phyloP scores from a whole-genome alignment of 2,113 vertebrate species.

The Ptilonorhynchus violaceus region DNA sequence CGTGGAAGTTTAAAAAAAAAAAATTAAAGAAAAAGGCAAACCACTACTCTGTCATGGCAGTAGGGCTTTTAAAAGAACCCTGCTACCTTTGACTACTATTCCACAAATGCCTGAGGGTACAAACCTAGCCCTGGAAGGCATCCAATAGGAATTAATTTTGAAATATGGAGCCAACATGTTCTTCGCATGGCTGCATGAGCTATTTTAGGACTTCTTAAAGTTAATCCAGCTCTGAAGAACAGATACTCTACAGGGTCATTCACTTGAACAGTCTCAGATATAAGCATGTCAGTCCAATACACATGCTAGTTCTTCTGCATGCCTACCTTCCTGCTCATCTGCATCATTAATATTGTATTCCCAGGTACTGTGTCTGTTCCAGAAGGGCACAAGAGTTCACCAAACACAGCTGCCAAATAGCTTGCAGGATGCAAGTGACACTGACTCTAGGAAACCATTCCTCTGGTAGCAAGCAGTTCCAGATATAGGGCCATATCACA shows the following conservation, averaged over 20 bases:
- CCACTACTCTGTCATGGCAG: not conserved
- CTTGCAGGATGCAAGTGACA: not conserved
- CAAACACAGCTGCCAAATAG: not conserved
- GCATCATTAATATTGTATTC: not conserved
- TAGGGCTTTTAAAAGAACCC: not conserved
- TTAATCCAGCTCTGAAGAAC: not conserved
- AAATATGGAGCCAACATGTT: constrained; percentile 2
- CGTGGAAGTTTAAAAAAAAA: not conserved
- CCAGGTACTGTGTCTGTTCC: not conserved
- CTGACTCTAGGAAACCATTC: constrained; percentile 29
- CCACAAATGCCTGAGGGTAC: constrained; percentile 43
- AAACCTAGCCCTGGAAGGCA: constrained; percentile 31
- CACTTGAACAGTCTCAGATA: not conserved
- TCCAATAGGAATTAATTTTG: constrained; percentile 38
- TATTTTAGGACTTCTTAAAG: constrained; percentile 50
- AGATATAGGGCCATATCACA: not conserved
- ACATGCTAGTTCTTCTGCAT: not conserved
- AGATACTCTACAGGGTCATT: not conserved
- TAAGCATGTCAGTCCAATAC: not conserved
- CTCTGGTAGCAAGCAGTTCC: constrained; percentile 18
- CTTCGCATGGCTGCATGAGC: not conserved
- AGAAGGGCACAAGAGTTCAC: not conserved
- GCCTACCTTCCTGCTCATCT: not conserved
- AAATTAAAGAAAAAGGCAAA: not conserved
- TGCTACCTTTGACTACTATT: constrained; percentile 53